These are phyloP conservation scores for Cololabis saira DNA, from an alignment of 2,113 vertebrate genomes.

Conservation along the genomic window DNA sequence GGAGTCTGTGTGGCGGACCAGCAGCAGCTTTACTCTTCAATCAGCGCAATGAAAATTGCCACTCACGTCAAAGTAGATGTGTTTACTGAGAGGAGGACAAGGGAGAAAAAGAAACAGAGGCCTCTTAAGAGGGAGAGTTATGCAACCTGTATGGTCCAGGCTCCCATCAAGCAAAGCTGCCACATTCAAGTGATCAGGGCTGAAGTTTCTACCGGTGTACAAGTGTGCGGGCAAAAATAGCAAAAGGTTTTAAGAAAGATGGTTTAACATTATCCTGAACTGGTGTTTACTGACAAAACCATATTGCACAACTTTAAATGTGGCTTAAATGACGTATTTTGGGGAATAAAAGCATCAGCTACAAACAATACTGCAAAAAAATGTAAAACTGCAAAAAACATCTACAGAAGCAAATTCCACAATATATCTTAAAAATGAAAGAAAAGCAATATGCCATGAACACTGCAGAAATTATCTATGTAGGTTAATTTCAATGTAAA, in stretches of 20 bases:
- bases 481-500: too few species aligned
- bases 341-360: too few species aligned
- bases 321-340: too few species aligned
- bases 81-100: conserved; percentile 77
- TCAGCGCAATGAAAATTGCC: conserved; percentile 82
- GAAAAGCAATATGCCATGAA: too few species aligned
- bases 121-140: conserved; percentile 70
- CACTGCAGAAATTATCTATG: too few species aligned
- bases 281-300: conserved; percentile 31
- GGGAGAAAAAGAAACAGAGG: conserved; percentile 58
- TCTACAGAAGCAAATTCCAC: too few species aligned
- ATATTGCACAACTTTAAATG: conserved; percentile 18
- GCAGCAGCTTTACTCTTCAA: conserved; percentile 79
- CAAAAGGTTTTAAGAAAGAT: conserved; percentile 1
- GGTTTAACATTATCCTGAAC: conserved; percentile 30
- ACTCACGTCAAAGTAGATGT: conserved; percentile 79
- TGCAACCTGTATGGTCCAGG: conserved; percentile 61
- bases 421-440: too few species aligned
- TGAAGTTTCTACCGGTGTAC: conserved; percentile 14
- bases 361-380: too few species aligned
- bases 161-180: conserved; percentile 39
- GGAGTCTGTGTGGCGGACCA: conserved; percentile 82
- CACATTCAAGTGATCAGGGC: conserved; percentile 36
- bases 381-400: too few species aligned
- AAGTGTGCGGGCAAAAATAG: conserved; percentile 32